Percentiles rank a stretch among this genome's conserved stretches.
These are phyloP conservation scores for Arctocebus calabarensis DNA, from an alignment of 2,797 vertebrate genomes.

Conservation along the genomic window DNA sequence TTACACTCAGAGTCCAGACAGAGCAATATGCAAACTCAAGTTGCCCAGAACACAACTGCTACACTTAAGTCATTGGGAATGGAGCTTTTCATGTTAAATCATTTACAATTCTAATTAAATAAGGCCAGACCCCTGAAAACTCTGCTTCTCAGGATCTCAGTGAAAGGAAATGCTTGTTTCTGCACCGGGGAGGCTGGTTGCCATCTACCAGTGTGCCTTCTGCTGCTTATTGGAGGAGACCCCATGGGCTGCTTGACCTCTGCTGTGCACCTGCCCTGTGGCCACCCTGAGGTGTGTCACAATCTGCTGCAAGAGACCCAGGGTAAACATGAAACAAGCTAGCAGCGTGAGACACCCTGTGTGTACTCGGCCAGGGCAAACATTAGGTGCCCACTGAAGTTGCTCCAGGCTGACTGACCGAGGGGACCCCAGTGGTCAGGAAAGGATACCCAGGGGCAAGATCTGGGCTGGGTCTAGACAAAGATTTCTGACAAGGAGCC, in stretches of 20 bases:
- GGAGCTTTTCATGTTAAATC: background rate
- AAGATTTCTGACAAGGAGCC: background rate
- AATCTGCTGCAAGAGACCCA: background rate
- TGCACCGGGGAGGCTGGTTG: rapidly evolving
- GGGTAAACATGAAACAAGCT: rapidly evolving
- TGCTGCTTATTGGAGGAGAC: rapidly evolving
- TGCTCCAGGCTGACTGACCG: rapidly evolving
- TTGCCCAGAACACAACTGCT: background rate
- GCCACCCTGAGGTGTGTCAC: rapidly evolving
- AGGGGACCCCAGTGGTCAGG: background rate
- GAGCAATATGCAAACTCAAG: background rate
- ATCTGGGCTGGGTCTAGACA: background rate
- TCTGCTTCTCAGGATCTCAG: background rate
- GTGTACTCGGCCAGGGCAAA: background rate
- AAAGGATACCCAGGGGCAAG: background rate
- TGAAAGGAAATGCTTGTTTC: background rate
- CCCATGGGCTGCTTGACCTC: rapidly evolving
- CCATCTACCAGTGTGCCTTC: background rate
- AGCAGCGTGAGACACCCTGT: rapidly evolving
- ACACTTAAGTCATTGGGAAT: too few relatives aligned
- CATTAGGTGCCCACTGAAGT: background rate
- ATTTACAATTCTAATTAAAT: background rate
- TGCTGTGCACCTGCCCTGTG: background rate
- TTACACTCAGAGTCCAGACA: background rate
- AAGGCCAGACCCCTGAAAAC: background rate